phyloP scores from a whole-genome alignment of 1,140 invertebrate species.

The Frieseomelitta varia region DNA sequence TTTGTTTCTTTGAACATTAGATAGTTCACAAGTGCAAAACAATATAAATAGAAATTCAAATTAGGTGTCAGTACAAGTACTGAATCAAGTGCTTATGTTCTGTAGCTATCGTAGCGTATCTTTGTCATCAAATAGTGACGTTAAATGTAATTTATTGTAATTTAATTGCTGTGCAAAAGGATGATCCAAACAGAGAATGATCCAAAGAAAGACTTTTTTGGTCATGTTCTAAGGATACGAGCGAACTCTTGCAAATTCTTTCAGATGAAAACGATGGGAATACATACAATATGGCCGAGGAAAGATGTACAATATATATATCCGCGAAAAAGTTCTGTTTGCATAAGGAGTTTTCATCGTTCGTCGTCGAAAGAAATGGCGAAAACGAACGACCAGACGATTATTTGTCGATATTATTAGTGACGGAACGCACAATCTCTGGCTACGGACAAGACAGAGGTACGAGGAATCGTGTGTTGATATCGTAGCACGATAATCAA shows the following conservation, averaged over 20 bases:
- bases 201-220: too few species aligned
- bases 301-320: too few species aligned
- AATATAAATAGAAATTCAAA: constrained; percentile 1
- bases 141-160: too few species aligned
- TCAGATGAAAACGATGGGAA: too few species aligned
- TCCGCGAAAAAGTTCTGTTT: background rate
- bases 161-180: too few species aligned
- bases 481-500: constrained; percentile 28
- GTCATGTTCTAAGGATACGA: too few species aligned
- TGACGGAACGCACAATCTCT: background rate
- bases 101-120: constrained; percentile 15
- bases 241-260: too few species aligned
- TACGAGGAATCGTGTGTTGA: constrained; percentile 42
- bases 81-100: constrained; percentile 19
- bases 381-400: background rate
- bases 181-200: too few species aligned
- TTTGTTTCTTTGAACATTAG: constrained; percentile 90
- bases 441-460: constrained; percentile 21
- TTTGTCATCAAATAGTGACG: too few species aligned
- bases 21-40: background rate
- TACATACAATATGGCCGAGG: too few species aligned
- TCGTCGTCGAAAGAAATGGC: background rate
- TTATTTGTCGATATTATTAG: constrained; percentile 41
- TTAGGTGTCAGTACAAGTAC: background rate
- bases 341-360: too few species aligned